Evolutionary conservation across 2,113 vertebrate genomes (phyloP), one percentile per base, ranked within the genome.

Genomic region (Sciurus niger): DNA sequence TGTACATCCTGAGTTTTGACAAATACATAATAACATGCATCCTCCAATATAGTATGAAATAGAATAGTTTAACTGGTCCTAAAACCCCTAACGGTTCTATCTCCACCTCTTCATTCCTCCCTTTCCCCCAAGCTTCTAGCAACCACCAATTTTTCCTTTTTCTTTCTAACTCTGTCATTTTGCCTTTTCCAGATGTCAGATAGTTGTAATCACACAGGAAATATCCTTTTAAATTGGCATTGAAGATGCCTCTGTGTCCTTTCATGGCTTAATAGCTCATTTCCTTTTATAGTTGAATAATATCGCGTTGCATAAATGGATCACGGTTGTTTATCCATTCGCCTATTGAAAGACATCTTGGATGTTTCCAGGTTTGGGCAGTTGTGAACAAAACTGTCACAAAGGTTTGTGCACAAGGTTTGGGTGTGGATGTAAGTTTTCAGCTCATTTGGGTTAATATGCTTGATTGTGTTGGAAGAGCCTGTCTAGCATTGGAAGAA

Each of bases 251-350:
- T 43, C 7, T 5, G 17, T 89, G 43, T 76, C 51, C 77, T 93
- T 78, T 58, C 58, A 30, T 73, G 40, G 30, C 34, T 89, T 76
- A 43, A 48, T 63, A 83, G 40, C 14, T 91, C n/a, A 46, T 85
- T 82, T 70, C 25, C 65, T 95, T 90, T 94, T 43, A 34, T 89
- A 72, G 37, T 60, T 93, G 67, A 84, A 82, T 91, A 77, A 53
- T 67, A 63, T 58, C 48, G 18, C 25, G 6, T 43, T 77, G 3
- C 20, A 30, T 70, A n/a, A 18, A 11, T 80, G 6, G 77, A 43
- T 28, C 60, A 96, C 8, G 70, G 43, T 85, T 94, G 24, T 86
- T 67, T 40, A 76, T 83, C 37, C 37, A 48, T 58, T 80, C 79
- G 30, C 73, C 67, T 82, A 46, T 25, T 37, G 46, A 85, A 48